These are phyloP conservation scores for Rhineura floridana DNA, from an alignment of 2,113 vertebrate genomes.

Conservation along the genomic window DNA sequence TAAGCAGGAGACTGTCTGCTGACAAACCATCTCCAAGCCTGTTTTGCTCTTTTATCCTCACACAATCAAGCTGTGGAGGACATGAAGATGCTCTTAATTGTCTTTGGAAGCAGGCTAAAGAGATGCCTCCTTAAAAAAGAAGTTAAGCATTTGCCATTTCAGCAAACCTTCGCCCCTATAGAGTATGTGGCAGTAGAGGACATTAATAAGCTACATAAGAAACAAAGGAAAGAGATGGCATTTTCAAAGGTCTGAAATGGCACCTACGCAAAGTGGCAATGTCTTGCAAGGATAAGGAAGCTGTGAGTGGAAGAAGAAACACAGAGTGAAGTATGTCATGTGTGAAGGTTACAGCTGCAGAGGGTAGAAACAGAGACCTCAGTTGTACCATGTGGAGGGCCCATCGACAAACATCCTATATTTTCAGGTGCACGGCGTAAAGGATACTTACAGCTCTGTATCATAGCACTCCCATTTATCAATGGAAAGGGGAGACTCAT, in stretches of 20 bases:
- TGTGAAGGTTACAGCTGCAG: neutral
- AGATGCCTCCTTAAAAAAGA: neutral
- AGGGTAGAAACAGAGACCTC: neutral
- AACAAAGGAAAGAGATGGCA: neutral
- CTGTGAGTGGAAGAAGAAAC: neutral
- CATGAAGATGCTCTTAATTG: neutral
- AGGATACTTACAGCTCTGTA: neutral
- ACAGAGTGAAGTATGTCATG: too few species aligned
- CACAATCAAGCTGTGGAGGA: neutral
- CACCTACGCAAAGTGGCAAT: neutral
- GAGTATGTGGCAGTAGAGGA: neutral
- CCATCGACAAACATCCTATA: neutral
- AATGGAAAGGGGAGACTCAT: neutral
- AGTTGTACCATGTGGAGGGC: too few species aligned
- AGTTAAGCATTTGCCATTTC: neutral
- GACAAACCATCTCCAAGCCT: neutral
- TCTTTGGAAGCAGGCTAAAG: neutral
- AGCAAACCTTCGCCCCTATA: too few species aligned
- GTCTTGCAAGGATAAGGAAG: neutral
- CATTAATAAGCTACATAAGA: neutral
- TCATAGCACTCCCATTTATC: neutral
- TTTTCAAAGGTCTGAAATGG: neutral
- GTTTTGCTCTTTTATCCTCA: too few species aligned
- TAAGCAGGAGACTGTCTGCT: neutral
- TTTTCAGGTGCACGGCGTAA: neutral